Evolutionary conservation across 1,140 invertebrate species (phyloP).

Genomic region (Hestina assimilis): DNA sequence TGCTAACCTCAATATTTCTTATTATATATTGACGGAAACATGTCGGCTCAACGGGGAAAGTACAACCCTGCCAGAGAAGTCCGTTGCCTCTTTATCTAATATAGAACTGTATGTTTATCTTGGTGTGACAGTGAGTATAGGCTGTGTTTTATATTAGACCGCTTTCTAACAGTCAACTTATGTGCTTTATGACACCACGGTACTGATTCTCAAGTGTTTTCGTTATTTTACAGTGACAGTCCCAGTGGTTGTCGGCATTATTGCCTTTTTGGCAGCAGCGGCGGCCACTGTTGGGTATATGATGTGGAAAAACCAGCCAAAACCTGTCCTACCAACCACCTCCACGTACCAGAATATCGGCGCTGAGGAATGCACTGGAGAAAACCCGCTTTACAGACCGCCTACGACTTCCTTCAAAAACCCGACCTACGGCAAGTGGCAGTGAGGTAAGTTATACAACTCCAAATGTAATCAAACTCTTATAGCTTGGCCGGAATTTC

Average conservation of each 20-base stretch:
- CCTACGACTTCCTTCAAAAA: conserved; percentile 72
- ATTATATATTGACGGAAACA: too few relatives aligned
- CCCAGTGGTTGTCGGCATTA: conserved; percentile 78
- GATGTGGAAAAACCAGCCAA: conserved; percentile 87
- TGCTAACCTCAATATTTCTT: too few relatives aligned
- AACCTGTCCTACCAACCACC: conserved; percentile 88
- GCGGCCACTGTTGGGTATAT: conserved; percentile 87
- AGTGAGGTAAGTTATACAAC: conserved; percentile 54
- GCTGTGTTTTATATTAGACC: too few relatives aligned
- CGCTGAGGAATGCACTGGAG: conserved; percentile 83
- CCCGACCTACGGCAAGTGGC: conserved; percentile 66
- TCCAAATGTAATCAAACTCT: too few relatives aligned
- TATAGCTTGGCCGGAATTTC: too few relatives aligned
- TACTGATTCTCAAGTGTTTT: not conserved
- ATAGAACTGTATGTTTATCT: too few relatives aligned
- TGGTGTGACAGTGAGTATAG: too few relatives aligned
- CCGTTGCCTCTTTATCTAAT: too few relatives aligned
- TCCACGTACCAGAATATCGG: conserved; percentile 91
- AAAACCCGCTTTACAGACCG: conserved; percentile 70
- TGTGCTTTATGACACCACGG: too few relatives aligned
- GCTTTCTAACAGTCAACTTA: too few relatives aligned
- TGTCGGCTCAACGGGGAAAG: too few relatives aligned
- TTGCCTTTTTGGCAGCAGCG: conserved; percentile 91
- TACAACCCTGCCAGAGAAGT: too few relatives aligned
- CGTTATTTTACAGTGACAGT: conserved; percentile 38